phyloP scores from a whole-genome alignment of 2,888 invertebrate species.

The Lasius fuliginosus region DNA sequence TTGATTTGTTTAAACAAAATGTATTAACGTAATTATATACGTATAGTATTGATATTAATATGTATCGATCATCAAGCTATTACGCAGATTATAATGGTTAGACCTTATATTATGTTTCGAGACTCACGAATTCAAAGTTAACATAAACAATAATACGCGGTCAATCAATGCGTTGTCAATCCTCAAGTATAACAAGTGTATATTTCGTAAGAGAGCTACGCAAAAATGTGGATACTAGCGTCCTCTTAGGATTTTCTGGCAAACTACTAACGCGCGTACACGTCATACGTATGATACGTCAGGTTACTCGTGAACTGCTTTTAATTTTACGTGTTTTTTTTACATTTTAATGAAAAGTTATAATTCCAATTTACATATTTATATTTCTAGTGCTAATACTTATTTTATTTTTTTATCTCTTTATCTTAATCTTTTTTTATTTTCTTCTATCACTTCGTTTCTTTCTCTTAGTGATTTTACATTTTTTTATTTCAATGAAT shows the following conservation, averaged over 20 bases:
- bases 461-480: background rate
- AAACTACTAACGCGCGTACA: background rate
- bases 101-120: background rate
- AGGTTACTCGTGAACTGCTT: background rate
- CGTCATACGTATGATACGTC: background rate
- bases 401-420: background rate
- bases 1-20: background rate
- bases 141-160: background rate
- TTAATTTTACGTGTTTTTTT: background rate
- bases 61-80: background rate
- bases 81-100: background rate
- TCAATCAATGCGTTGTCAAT: background rate
- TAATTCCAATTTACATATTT: background rate
- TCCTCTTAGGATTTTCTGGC: background rate
- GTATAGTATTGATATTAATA: background rate
- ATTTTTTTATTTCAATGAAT: background rate
- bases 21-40: background rate
- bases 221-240: conserved; percentile 24
- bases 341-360: background rate
- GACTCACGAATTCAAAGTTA: background rate
- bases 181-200: background rate
- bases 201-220: background rate
- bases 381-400: background rate
- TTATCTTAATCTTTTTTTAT: background rate
- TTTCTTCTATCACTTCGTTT: background rate